Evolutionary conservation across 2,797 vertebrate species (phyloP).

Genomic region (Coccyzus lansbergi): DNA sequence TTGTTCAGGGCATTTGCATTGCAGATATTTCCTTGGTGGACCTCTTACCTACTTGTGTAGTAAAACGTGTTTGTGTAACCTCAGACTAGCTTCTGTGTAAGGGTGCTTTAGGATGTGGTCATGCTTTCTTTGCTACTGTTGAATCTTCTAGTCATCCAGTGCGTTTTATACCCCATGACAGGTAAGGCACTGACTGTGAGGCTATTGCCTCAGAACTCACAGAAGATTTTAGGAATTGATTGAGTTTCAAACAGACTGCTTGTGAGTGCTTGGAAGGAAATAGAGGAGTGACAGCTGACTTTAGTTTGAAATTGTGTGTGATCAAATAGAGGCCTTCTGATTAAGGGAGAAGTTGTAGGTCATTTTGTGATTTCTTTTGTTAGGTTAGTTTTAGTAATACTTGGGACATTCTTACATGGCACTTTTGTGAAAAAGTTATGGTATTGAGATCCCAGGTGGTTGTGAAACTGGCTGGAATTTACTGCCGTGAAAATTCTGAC

Average conservation of each 20-base stretch:
- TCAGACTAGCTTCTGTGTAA: neutral
- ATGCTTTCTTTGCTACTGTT: neutral
- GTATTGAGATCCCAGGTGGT: neutral
- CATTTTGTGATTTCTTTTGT: neutral
- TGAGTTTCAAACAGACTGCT: neutral
- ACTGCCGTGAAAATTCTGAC: neutral
- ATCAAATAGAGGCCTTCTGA: neutral
- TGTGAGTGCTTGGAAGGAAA: fast-evolving
- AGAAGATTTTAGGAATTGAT: neutral
- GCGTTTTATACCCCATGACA: neutral
- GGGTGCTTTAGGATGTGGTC: neutral
- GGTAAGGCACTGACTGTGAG: neutral
- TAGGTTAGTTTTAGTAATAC: neutral
- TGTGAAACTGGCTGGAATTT: neutral
- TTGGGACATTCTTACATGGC: neutral
- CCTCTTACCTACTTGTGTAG: neutral
- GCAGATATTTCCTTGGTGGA: neutral
- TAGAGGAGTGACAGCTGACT: neutral
- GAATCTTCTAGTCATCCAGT: neutral
- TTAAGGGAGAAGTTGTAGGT: neutral
- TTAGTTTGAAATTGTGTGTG: neutral
- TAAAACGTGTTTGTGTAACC: neutral
- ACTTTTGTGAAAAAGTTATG: neutral
- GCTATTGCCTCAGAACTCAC: neutral
- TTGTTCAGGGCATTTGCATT: neutral